These are phyloP conservation scores for Paraescarpia echinospica DNA, from an alignment of 1,140 invertebrate species.

Conservation along the genomic window DNA sequence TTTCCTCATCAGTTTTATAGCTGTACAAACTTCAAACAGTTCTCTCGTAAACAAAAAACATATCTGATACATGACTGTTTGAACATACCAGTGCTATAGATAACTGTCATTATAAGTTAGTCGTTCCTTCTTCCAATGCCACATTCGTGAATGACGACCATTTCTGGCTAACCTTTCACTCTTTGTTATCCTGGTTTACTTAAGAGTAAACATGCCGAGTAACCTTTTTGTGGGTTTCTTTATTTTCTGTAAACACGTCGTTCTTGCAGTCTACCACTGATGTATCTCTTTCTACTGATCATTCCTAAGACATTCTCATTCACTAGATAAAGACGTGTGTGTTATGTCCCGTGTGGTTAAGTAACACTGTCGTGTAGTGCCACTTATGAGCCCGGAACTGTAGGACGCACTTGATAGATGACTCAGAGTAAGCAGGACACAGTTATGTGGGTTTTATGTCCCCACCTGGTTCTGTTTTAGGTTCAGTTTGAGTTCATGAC, in stretches of 20 bases:
- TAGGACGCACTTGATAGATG: background rate
- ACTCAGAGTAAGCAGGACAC: background rate
- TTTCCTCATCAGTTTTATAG: background rate
- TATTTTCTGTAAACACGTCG: background rate
- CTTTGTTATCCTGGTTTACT: background rate
- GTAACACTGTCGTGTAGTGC: background rate
- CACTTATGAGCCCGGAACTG: background rate
- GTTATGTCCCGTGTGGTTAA: background rate
- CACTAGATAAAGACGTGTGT: background rate
- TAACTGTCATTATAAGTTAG: background rate
- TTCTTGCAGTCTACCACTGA: background rate
- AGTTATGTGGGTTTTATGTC: background rate
- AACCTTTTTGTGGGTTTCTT: background rate
- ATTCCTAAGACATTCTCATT: background rate
- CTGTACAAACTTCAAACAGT: background rate
- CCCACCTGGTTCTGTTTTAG: background rate
- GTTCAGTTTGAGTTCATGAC: background rate
- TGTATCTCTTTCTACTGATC: background rate
- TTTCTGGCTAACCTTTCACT: background rate
- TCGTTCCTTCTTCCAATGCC: background rate
- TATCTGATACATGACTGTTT: background rate
- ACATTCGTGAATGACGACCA: background rate
- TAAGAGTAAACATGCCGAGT: background rate
- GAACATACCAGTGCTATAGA: background rate
- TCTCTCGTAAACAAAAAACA: background rate